These are phyloP conservation scores for Passerculus sandwichensis DNA, from an alignment of 2,797 vertebrate species.

Conservation along the genomic window DNA sequence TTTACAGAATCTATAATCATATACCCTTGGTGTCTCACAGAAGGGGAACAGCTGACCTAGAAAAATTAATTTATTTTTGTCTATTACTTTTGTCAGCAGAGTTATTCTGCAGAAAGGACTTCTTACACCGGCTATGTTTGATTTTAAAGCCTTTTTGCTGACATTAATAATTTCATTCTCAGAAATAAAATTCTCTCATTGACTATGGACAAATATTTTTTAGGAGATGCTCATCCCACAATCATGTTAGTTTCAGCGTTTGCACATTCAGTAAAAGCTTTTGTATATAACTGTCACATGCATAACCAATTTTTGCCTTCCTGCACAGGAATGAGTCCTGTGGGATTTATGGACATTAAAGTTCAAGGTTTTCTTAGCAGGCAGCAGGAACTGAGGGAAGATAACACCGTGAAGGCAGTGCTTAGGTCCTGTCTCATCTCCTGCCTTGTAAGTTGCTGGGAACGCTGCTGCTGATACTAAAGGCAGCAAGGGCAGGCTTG, in stretches of 20 bases:
- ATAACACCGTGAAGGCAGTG: not conserved
- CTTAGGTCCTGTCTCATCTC: not conserved
- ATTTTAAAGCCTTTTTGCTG: not conserved
- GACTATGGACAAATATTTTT: not conserved
- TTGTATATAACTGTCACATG: not conserved
- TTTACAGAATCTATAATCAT: not conserved
- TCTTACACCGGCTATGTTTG: not conserved
- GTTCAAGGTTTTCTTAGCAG: not conserved
- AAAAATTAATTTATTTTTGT: not conserved
- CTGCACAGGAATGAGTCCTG: not conserved
- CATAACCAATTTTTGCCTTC: not conserved
- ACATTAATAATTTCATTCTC: not conserved
- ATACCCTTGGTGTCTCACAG: not conserved
- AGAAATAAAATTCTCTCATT: not conserved
- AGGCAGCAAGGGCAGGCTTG: not conserved
- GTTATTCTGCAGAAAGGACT: not conserved
- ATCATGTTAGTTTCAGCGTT: not conserved
- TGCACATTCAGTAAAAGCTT: not conserved
- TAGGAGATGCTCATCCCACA: not conserved
- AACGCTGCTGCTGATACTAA: rapidly evolving
- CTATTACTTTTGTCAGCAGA: not conserved
- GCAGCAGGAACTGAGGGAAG: not conserved
- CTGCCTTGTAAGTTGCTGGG: not conserved
- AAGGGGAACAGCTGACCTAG: not conserved
- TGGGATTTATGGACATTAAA: not conserved